Conservation (phyloP, 2,888 invertebrate species). For the Galerucella pusilla region DNA sequence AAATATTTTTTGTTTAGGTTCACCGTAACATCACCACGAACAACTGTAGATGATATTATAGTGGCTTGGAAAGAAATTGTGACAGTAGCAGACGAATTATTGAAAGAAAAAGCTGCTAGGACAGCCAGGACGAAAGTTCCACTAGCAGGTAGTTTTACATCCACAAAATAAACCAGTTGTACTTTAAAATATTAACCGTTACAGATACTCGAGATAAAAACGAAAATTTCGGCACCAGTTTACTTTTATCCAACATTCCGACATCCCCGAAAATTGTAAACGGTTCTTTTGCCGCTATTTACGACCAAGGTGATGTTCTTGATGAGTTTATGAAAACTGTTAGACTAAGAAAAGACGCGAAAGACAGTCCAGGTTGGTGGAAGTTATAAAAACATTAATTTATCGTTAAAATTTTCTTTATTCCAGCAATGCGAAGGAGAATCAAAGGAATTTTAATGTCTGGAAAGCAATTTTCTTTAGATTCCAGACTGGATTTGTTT, state of each 20-base stretch:
- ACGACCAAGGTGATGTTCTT: conserved; percentile 81
- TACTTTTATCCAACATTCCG: conserved; percentile 92
- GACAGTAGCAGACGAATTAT: conserved; percentile 76
- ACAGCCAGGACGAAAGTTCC: conserved; percentile 73
- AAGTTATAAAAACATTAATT: background rate
- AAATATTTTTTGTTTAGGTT: conserved; percentile 68
- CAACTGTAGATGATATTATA: conserved; percentile 79
- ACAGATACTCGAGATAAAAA: conserved; percentile 85
- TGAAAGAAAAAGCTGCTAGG: conserved; percentile 71
- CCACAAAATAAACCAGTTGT: too few relatives aligned
- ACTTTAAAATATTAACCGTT: conserved; percentile 45
- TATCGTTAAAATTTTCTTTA: background rate
- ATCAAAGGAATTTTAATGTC: conserved; percentile 90
- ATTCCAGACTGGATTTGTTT: conserved; percentile 91
- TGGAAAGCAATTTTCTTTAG: conserved; percentile 90
- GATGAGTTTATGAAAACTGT: conserved; percentile 77
- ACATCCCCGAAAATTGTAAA: conserved; percentile 97
- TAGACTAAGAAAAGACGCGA: conserved; percentile 75
- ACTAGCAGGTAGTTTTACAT: conserved; percentile 73
- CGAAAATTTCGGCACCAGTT: conserved; percentile 91
- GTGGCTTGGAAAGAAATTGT: conserved; percentile 91
- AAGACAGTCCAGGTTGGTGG: conserved; percentile 78
- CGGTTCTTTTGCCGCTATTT: conserved; percentile 92
- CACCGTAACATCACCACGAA: conserved; percentile 91
- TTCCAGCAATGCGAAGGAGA: conserved; percentile 82